These are phyloP conservation scores for Andrena fulva DNA, from an alignment of 2,888 invertebrate genomes.

Conservation along the genomic window DNA sequence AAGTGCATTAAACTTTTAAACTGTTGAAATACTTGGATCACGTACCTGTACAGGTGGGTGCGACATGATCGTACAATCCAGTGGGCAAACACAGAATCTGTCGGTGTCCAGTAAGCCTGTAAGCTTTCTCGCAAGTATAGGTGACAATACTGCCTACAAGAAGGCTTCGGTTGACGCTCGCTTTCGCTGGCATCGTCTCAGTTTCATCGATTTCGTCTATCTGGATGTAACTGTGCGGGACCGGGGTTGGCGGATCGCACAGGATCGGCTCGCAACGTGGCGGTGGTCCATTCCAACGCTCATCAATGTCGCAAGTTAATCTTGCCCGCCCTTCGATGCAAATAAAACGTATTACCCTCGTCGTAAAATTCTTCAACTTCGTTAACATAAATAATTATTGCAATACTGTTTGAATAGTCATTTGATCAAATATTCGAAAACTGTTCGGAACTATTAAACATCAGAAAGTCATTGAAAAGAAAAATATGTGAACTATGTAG, in stretches of 20 bases:
- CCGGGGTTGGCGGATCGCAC: conserved; percentile 79
- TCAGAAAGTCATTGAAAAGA: too few relatives aligned
- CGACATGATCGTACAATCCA: conserved; percentile 92
- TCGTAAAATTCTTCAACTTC: too few relatives aligned
- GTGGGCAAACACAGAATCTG: conserved; percentile 90
- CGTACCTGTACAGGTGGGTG: conserved; percentile 90
- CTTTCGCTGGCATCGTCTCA: conserved; percentile 60
- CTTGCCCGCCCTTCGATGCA: conserved; percentile 88
- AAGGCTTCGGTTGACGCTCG: conserved; percentile 78
- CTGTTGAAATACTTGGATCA: not conserved
- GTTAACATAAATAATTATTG: not conserved
- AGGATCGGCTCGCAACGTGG: conserved; percentile 90
- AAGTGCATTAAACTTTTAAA: too few relatives aligned
- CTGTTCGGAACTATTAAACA: too few relatives aligned
- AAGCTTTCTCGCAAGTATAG: conserved; percentile 91
- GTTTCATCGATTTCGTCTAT: conserved; percentile 78
- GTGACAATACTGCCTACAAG: conserved; percentile 90
- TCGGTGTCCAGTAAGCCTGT: conserved; percentile 89
- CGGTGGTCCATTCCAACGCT: conserved; percentile 97
- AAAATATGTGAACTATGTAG: too few relatives aligned
- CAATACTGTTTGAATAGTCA: too few relatives aligned
- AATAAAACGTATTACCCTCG: conserved; percentile 11
- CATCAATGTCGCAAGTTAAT: conserved; percentile 95
- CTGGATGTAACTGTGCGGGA: conserved; percentile 77
- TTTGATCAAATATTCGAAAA: too few relatives aligned